Evolutionary conservation across 2,888 invertebrate species (phyloP), one percentile per base, ranked within the genome.

Genomic region (Mythimna vitellina): DNA sequence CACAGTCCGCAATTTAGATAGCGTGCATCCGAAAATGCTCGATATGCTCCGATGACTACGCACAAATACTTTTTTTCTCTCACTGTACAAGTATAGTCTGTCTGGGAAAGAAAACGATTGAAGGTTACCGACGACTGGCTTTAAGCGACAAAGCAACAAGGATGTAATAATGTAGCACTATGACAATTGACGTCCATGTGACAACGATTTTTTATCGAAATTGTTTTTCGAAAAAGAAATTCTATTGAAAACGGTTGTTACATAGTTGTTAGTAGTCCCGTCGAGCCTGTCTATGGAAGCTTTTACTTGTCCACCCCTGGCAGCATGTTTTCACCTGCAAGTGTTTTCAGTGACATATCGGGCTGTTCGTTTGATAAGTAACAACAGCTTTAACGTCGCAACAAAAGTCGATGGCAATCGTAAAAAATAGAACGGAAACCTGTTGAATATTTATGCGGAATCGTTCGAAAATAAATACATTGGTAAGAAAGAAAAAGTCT

Each of bases 1-100:
- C 73, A 67, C 38, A 82, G 70, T 81, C 81, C 70, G 85, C 87
- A 82, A 89, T 91, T 89, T 88, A 89, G 87, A 88, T 87, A 83
- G 78, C 84, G 84, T 86, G 76, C 86, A 84, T 83, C 87, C 84
- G 65, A 89, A 89, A 89, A 86, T 85, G 63, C 73, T 51, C 72
- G 85, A 80, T 70, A 72, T 77, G 85, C 85, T 86, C 73, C 85
- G 83, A 80, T 86, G 83, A 75, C 65, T 76, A 74, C 62, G 65
- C 73, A 84, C 73, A 72, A 84, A 78, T 73, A 72, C 61, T 29
- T 73, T 62, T 42, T 60, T 57, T 76, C 53, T 81, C 65, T 42
- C 58, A 60, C 57, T 56, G 54, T 78, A 61, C 49, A 58, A 62
- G 54, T 29, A 53, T 78, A 63, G 58, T 56, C 14, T 57, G 57